phyloP scores from a whole-genome alignment of 2,797 vertebrate genomes.

The Leptoclinus maculatus region DNA sequence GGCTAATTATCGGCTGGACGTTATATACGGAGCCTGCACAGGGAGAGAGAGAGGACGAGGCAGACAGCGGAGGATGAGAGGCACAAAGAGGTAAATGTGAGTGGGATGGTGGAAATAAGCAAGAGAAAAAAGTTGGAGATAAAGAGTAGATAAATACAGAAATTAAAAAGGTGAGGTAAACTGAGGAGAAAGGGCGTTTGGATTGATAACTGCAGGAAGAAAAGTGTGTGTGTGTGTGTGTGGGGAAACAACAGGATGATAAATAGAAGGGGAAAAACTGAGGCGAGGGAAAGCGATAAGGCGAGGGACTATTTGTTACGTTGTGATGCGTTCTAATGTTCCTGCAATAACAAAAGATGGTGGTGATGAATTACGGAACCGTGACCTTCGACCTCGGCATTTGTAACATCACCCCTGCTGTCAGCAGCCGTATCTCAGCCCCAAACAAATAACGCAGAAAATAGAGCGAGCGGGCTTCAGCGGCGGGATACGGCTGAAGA shows the following conservation, averaged over 20 bases:
- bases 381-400: conserved; percentile 58
- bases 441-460: conserved; percentile 22
- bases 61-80: conserved; percentile 33
- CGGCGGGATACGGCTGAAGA: conserved; percentile 22
- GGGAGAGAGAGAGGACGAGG: neutral
- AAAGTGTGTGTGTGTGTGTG: neutral
- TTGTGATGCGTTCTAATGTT: conserved; percentile 36
- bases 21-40: conserved; percentile 29
- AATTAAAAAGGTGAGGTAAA: conserved; percentile 39
- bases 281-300: conserved; percentile 46
- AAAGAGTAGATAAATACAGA: conserved; percentile 35
- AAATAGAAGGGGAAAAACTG: conserved; percentile 43
- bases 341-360: conserved; percentile 29
- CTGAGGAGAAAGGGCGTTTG: conserved; percentile 44
- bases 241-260: conserved; percentile 17
- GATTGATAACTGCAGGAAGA: conserved; percentile 30
- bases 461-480: conserved; percentile 19
- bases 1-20: conserved; percentile 65
- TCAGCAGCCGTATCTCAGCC: conserved; percentile 24
- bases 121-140: conserved; percentile 32
- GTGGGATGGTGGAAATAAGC: conserved; percentile 15
- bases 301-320: conserved; percentile 49
- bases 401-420: conserved; percentile 45
- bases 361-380: conserved; percentile 63
- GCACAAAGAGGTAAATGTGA: conserved; percentile 11